Evolutionary conservation across 2,113 vertebrate species (phyloP), one percentile per base, ranked within the genome.

Genomic region (Sinocyclocheilus maitianheensis): DNA sequence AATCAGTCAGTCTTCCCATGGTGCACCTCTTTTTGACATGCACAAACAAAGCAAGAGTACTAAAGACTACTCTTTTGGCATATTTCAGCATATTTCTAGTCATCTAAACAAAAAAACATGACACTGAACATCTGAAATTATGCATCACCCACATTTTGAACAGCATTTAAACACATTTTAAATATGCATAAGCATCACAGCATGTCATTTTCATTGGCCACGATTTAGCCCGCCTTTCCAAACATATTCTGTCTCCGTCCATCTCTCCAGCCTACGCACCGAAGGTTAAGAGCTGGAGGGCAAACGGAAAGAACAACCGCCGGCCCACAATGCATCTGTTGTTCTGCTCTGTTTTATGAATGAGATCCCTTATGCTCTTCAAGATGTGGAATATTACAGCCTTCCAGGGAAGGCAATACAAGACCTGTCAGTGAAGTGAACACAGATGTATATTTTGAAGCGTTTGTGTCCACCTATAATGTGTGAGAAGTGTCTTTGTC

Each of bases 251-350:
- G 46, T 77, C 26, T 20, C 1, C 77, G 40, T 43, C 63, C 30
- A 71, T 60, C 11, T 62, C 63, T 78, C 4, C 81, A 86, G 9
- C 84, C 71, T 84, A 77, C 83, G 13, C 81, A 62, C 0, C 89
- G 86, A 94, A 93, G 91, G 89, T 93, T 91, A 92, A 43, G 87
- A 89, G 87, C 89, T 89, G 86, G 86, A 88, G 37, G 88, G 86
- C 80, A 87, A 84, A 88, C 81, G 69, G 87, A 88, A 55, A 83
- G 84, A 74, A 1, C 4, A 74, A 82, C 81, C 7, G 7, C 5
- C 6, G 0, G 83, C 88, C 87, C 76, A 91, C 67, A 93, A 86
- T 90, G 82, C 76, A 91, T 78, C 85, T 92, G 74, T 92, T 94
- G 92, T 94, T 92, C 82, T 40, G 24, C 69, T 48, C 63, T 43